These are phyloP conservation scores for Eretmochelys imbricata DNA, from an alignment of 2,113 vertebrate species.

Conservation along the genomic window DNA sequence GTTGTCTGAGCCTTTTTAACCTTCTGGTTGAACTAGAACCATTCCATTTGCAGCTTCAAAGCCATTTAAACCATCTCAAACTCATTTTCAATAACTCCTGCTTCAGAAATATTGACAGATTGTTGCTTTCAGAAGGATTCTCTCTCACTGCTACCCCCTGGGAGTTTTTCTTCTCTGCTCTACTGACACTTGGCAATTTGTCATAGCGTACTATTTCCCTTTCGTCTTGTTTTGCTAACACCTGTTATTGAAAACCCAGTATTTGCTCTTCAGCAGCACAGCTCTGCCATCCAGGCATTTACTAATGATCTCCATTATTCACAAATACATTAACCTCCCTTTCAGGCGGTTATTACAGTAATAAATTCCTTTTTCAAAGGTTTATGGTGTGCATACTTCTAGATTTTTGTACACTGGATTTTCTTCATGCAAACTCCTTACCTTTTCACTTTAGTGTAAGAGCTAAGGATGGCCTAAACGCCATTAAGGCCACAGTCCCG, in stretches of 20 bases:
- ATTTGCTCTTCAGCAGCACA: not conserved
- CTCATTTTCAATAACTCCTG: not conserved
- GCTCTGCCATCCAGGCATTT: not conserved
- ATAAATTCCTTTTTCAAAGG: not conserved
- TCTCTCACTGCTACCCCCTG: not conserved
- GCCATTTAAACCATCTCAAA: not conserved
- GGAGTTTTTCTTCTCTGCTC: not conserved
- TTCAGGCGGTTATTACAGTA: not conserved
- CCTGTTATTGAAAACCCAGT: not conserved
- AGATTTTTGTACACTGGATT: not conserved
- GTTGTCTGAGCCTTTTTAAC: not conserved
- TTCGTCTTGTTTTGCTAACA: not conserved
- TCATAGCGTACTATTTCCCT: not conserved
- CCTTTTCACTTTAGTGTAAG: not conserved
- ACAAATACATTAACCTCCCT: not conserved
- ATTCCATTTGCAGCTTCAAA: not conserved
- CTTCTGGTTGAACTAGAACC: not conserved
- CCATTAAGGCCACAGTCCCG: not conserved
- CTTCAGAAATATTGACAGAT: not conserved
- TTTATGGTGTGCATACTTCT: not conserved
- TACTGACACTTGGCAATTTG: not conserved
- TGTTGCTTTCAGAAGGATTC: not conserved
- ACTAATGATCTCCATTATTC: not conserved
- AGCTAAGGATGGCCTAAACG: not conserved
- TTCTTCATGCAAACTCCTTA: rapidly evolving